These are phyloP conservation scores for Steinernema feltiae DNA, from an alignment of 1,140 invertebrate species.

Conservation along the genomic window DNA sequence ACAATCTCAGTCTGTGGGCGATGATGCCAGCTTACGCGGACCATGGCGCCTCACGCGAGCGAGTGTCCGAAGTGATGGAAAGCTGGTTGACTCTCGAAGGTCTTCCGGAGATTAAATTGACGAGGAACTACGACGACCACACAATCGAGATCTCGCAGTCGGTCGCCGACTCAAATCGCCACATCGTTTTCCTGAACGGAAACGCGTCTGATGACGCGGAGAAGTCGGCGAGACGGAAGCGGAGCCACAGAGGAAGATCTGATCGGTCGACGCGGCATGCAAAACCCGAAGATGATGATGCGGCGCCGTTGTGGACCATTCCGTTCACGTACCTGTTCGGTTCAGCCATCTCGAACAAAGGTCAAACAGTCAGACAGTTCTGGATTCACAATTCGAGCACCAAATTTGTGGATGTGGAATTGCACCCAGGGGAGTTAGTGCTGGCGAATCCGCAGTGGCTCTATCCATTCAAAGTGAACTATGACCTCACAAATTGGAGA, in stretches of 20 bases:
- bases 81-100: slow-evolving; percentile 53
- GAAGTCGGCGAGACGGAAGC: neutral
- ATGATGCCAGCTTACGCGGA: slow-evolving; percentile 46
- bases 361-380: slow-evolving; percentile 56
- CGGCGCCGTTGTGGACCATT: slow-evolving; percentile 22
- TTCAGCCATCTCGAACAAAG: slow-evolving; percentile 32
- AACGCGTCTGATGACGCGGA: slow-evolving; percentile 17
- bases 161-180: slow-evolving; percentile 40
- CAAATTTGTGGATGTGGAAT: slow-evolving; percentile 51
- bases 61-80: slow-evolving; percentile 45
- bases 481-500: slow-evolving; percentile 53
- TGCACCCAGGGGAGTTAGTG: slow-evolving; percentile 42
- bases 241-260: slow-evolving; percentile 3
- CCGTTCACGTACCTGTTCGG: slow-evolving; percentile 39
- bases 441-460: slow-evolving; percentile 56
- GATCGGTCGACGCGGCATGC: slow-evolving; percentile 10
- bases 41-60: slow-evolving; percentile 50
- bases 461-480: slow-evolving; percentile 52
- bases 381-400: slow-evolving; percentile 54
- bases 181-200: slow-evolving; percentile 40
- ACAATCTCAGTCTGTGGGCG: slow-evolving; percentile 41
- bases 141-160: slow-evolving; percentile 46
- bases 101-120: slow-evolving; percentile 49
- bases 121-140: slow-evolving; percentile 55
- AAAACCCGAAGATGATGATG: neutral